Percentiles rank a stretch among this genome's conserved stretches.
Conservation (phyloP, 2,113 vertebrate species). For the Arvicanthis niloticus region DNA sequence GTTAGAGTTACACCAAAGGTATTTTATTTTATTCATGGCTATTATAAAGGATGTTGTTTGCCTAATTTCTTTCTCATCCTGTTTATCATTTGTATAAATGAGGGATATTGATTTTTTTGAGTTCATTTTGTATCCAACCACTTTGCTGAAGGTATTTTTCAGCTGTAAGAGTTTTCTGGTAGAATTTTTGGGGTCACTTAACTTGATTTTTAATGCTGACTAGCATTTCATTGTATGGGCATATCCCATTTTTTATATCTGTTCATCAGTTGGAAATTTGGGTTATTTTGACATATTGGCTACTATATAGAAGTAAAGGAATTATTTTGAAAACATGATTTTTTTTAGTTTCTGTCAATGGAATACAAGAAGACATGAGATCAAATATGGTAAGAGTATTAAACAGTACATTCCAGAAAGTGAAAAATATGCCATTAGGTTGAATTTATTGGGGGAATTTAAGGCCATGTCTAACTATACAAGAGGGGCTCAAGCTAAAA, state of each 20-base stretch:
- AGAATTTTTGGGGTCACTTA: too few relatives aligned
- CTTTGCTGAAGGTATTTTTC: too few relatives aligned
- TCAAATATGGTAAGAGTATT: slow-evolving; percentile 27
- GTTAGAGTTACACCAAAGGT: too few relatives aligned
- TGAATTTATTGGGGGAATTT: slow-evolving; percentile 67
- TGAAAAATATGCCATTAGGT: slow-evolving; percentile 57
- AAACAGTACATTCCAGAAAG: slow-evolving; percentile 13
- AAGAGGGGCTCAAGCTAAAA: slow-evolving; percentile 27
- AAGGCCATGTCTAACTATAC: slow-evolving; percentile 49
- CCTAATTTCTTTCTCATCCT: too few relatives aligned
- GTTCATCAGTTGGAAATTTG: not conserved
- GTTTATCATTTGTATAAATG: too few relatives aligned
- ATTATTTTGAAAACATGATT: slow-evolving; percentile 47
- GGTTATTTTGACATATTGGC: not conserved
- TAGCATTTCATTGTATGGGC: not conserved
- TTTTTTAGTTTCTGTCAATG: slow-evolving; percentile 51
- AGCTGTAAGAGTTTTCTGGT: too few relatives aligned
- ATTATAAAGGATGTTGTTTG: too few relatives aligned
- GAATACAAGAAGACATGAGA: slow-evolving; percentile 19
- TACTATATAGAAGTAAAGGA: not conserved
- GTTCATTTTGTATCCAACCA: too few relatives aligned
- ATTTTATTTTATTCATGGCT: too few relatives aligned
- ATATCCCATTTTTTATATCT: slow-evolving; percentile 9
- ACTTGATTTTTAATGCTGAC: not conserved
- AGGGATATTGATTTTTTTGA: too few relatives aligned